Base-by-base conservation (phyloP, 1,140 invertebrate genomes). In the Eubasilissa regina region DNA sequence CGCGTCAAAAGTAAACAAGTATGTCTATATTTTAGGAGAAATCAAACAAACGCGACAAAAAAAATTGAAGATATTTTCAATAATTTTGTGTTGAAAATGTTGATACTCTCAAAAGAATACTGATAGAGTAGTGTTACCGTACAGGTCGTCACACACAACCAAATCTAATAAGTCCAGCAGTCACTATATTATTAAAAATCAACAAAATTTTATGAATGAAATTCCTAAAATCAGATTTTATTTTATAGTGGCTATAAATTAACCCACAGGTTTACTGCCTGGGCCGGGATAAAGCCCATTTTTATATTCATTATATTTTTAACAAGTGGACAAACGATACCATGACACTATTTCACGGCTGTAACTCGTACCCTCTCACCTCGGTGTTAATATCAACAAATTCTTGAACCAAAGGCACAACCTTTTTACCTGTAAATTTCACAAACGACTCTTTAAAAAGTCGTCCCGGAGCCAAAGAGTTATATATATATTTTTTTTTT, bases 261-360 rank as follows among this genome's bases (percentile, higher is more conserved):
- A 88, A 86, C 80, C 85, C 86, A 86, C 87, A 87, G 86, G 87
- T 89, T 89, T 87, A 87, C 86, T 87, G 83, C 85, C 70, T 21
- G 86, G 87, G 86, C 87, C 86, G 86, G 88, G 88, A 88, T 87
- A 89, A 87, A 87, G 89, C 88, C 89, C 86, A 88, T 89, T 89
- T 89, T 89, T 88, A 88, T 89, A 88, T 89, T 89, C 88, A 89
- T 87, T 89, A 86, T 87, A 86, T 87, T 87, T 86, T 88, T 89
- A 89, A 89, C 88, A 89, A 88, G 87, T 87, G 85, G 87, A 89
- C 87, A 87, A 87, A 89, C 88, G 88, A 88, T 86, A 85, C 88
- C 87, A 86, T 86, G 87, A 87, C 79, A 80, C 85, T 85, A 89
- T 89, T 88, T 87, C 87, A 85, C 85, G 83, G 84, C 85, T 81